These are phyloP conservation scores for Vidua chalybeata DNA, from an alignment of 2,113 vertebrate species.

Conservation along the genomic window DNA sequence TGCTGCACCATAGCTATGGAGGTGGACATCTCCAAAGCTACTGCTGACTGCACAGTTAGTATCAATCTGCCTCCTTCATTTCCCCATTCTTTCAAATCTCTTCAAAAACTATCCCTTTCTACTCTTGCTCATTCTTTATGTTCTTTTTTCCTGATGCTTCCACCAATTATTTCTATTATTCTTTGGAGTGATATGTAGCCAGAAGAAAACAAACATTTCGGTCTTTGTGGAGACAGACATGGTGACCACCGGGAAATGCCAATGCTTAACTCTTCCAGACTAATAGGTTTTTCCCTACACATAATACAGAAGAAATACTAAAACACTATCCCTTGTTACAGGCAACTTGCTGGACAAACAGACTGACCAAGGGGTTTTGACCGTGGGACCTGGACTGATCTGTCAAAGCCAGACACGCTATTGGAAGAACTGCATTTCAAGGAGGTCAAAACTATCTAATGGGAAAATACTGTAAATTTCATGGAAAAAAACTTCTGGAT, in stretches of 20 bases:
- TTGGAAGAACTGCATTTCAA: not conserved
- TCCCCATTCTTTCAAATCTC: not conserved
- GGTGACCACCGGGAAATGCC: not conserved
- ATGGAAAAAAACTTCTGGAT: too few relatives aligned
- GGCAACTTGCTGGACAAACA: not conserved
- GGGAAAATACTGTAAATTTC: not conserved
- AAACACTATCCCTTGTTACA: not conserved
- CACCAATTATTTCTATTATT: not conserved
- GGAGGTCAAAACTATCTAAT: not conserved
- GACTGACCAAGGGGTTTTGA: not conserved
- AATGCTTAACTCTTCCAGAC: not conserved
- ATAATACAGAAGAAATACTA: not conserved
- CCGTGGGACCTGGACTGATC: not conserved
- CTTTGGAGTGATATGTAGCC: not conserved
- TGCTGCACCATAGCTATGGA: not conserved
- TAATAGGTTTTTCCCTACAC: not conserved
- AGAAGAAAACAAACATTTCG: not conserved
- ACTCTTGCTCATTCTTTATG: not conserved
- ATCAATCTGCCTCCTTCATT: not conserved
- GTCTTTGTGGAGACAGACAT: not conserved
- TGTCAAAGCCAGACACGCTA: not conserved
- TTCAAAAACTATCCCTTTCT: not conserved
- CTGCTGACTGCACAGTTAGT: not conserved
- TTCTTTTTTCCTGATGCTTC: not conserved
- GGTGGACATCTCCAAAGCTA: not conserved